Conservation (phyloP, 2,888 invertebrate species). For the Drosophila gaucha region DNA sequence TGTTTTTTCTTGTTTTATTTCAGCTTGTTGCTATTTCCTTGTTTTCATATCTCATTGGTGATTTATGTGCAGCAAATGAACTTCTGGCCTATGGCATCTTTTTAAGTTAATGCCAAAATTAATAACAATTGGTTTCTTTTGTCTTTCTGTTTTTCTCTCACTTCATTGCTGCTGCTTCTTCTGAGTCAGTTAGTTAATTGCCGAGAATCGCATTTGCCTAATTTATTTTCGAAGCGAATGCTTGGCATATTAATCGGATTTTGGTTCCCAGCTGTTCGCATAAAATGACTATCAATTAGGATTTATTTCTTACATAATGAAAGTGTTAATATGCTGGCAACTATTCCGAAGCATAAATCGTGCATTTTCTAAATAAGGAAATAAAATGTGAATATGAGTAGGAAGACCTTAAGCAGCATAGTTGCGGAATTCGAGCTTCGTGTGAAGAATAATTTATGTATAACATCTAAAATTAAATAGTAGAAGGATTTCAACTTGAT, state of each 20-base stretch:
- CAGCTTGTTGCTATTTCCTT: conserved; percentile 6
- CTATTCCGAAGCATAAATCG: conserved; percentile 9
- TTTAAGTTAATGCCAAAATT: conserved; percentile 50
- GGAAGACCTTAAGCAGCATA: background rate
- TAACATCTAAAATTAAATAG: background rate
- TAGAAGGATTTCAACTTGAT: background rate
- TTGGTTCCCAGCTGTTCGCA: conserved; percentile 32
- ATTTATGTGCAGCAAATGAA: conserved; percentile 47
- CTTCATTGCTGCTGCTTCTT: conserved; percentile 10
- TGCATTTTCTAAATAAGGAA: conserved; percentile 23
- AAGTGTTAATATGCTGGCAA: conserved; percentile 26
- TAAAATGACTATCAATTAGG: conserved; percentile 42
- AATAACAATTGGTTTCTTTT: conserved; percentile 44
- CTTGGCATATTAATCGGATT: conserved; percentile 45
- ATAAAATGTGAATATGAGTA: background rate
- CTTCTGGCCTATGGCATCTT: conserved; percentile 56
- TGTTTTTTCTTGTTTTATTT: conserved; percentile 17
- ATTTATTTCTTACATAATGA: conserved; percentile 37
- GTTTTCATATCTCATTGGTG: conserved; percentile 18
- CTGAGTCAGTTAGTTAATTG: conserved; percentile 49
- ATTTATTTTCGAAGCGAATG: conserved; percentile 41
- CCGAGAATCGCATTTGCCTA: conserved; percentile 36
- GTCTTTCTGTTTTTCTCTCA: conserved; percentile 4
- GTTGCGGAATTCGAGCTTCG: background rate
- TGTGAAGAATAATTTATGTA: background rate